These are phyloP conservation scores for Sebastes itinus DNA, from an alignment of 2,797 vertebrate genomes.

Conservation along the genomic window DNA sequence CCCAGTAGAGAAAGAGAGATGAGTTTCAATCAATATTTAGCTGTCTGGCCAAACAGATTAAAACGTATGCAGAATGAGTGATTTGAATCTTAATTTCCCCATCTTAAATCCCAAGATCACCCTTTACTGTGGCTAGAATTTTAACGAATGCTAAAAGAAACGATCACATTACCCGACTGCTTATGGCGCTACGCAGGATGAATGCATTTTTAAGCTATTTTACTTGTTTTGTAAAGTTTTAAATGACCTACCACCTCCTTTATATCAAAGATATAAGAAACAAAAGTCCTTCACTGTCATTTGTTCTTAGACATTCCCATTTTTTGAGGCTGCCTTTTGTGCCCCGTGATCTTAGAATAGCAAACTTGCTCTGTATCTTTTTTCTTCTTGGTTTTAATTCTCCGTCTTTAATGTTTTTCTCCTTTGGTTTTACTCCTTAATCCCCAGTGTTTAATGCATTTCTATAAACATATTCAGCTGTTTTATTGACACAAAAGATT, in stretches of 20 bases:
- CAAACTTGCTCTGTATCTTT: background rate
- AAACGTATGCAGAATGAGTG: background rate
- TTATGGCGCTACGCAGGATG: background rate
- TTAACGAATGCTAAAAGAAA: background rate
- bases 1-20: background rate
- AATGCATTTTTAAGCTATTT: background rate
- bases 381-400: background rate
- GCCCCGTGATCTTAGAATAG: background rate
- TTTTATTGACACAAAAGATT: background rate
- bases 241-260: background rate
- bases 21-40: background rate
- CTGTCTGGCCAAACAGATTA: background rate
- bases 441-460: background rate
- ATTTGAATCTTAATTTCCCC: background rate
- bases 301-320: background rate
- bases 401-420: background rate
- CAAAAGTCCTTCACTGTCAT: background rate
- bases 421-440: background rate
- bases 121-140: background rate
- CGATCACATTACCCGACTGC: background rate
- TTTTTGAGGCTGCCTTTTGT: background rate
- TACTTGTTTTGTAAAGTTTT: background rate
- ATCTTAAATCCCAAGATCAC: background rate
- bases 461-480: background rate
- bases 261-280: background rate